Base-by-base conservation (phyloP, 2,797 vertebrate species). In the Lerista edwardsae region DNA sequence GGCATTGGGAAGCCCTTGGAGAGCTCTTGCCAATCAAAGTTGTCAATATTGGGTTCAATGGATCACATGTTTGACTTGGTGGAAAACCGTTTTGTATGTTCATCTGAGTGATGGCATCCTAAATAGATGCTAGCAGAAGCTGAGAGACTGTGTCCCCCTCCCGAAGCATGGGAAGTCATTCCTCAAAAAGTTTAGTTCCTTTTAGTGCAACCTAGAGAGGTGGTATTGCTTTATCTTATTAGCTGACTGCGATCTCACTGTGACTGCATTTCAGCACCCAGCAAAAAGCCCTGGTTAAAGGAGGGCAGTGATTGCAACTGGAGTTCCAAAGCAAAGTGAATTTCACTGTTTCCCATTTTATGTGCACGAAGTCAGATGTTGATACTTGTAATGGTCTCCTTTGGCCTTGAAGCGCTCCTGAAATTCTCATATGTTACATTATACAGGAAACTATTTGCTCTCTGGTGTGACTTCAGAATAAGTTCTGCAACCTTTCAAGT, bases 401-500 rank as follows among this genome's bases (percentile, higher is more conserved):
- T 41, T 82, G 84, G 74, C 79, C 67, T 77, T 64, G 55, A 39
- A 62, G 65, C 64, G n/a, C 79, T 81, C 27, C 25, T 8, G 39
- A 75, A 61, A 25, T 76, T 80, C n/a, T 80, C 71, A 51, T 67
- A 59, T 83, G 29, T 78, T 73, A 57, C 51, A 73, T 81, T 65
- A 72, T 65, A 34, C 55, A 81, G 79, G 27, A 47, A n/a, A 34
- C 19, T 7, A n/a, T 75, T 81, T 79, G 84, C 64, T 75, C 41
- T 55, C 10, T 65, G 77, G 34, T 62, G n/a, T 29, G 75, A 74
- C 73, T 41, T n/a, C 47, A 80, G 69, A 86, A 71, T 29, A n/a
- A 62, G 80, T 44, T 14, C 44, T 34, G 67, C 36, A 84, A 83
- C 81, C 86, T 91, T 76, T 82, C 25, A n/a, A 1, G 25, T 31